Conservation (phyloP, 2,113 vertebrate species). For the Lipotes vexillifer region DNA sequence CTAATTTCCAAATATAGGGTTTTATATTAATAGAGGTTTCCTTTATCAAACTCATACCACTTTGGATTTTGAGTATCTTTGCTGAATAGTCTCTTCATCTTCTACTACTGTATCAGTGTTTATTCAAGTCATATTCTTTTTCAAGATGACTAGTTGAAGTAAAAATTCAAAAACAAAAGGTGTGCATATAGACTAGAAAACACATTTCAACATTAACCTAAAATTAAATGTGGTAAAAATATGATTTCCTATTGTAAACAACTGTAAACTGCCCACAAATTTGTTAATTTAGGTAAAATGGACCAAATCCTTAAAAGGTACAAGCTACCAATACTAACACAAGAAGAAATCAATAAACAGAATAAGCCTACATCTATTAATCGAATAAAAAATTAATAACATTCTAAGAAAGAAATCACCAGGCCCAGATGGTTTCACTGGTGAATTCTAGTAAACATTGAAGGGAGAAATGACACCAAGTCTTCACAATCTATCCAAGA, state of each 20-base stretch:
- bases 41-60: not conserved
- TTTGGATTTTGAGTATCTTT: not conserved
- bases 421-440: not conserved
- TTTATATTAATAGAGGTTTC: not conserved
- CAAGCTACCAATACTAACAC: not conserved
- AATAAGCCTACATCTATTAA: not conserved
- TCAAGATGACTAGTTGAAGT: not conserved
- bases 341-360: not conserved
- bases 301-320: not conserved
- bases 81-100: not conserved
- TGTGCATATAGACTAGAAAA: not conserved
- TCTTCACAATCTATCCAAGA: not conserved
- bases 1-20: not conserved
- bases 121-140: not conserved
- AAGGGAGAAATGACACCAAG: not conserved
- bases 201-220: not conserved
- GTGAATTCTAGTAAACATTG: not conserved
- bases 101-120: not conserved
- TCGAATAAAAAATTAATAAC: not conserved
- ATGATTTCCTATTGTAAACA: not conserved
- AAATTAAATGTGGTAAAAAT: not conserved
- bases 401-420: not conserved
- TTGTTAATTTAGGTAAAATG: not conserved
- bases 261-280: not conserved
- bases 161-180: not conserved